phyloP scores from a whole-genome alignment of 2,888 invertebrate species.

The Stenodema calcarata region DNA sequence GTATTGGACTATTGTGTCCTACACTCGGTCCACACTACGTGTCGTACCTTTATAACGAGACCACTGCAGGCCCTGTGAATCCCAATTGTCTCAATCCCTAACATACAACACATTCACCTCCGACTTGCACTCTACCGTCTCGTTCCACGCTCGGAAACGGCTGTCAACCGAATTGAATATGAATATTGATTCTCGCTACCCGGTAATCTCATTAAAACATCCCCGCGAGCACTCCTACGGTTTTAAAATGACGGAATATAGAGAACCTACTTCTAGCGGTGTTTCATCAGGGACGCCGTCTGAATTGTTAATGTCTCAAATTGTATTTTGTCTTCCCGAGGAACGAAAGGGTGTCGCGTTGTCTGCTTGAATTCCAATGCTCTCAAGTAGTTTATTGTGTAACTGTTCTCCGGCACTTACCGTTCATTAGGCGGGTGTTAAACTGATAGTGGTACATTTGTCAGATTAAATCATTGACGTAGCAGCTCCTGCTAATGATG shows the following conservation, averaged over 20 bases:
- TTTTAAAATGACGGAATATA: constrained; percentile 1
- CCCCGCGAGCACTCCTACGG: not conserved
- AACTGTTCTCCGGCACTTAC: not conserved
- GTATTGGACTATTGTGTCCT: constrained; percentile 32
- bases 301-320: not conserved
- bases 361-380: not conserved
- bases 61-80: not conserved
- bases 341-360: not conserved
- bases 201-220: constrained; percentile 23
- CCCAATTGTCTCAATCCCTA: not conserved
- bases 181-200: constrained; percentile 18
- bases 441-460: too few species aligned
- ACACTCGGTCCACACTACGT: not conserved
- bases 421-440: too few species aligned
- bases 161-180: not conserved
- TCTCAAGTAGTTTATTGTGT: not conserved
- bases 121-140: not conserved
- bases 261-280: not conserved
- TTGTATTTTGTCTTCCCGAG: not conserved
- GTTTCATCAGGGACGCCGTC: not conserved
- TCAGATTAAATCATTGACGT: too few species aligned
- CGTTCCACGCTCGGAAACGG: not conserved
- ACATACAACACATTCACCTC: too few species aligned
- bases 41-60: constrained; percentile 21
- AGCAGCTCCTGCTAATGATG: too few species aligned